phyloP scores from a whole-genome alignment of 2,113 vertebrate genomes.

The Spheniscus mendiculus region DNA sequence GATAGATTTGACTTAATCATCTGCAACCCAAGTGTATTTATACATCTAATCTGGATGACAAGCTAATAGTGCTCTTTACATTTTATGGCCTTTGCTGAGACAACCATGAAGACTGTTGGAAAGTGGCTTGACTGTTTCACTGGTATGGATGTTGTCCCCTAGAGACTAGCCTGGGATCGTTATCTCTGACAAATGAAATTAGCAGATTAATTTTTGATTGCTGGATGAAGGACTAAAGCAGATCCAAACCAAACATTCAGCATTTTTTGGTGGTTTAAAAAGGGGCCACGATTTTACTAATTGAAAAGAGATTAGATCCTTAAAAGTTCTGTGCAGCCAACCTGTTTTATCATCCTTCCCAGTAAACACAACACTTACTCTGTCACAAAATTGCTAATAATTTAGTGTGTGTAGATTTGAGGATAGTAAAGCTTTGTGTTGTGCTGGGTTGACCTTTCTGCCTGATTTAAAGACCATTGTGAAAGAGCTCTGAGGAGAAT shows the following conservation, averaged over 20 bases:
- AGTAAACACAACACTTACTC: background rate
- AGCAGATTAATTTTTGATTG: background rate
- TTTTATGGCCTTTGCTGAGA: background rate
- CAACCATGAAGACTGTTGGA: background rate
- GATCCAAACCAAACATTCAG: background rate
- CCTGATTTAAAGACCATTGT: background rate
- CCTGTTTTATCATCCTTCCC: background rate
- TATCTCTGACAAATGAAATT: background rate
- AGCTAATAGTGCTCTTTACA: background rate
- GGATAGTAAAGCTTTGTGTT: background rate
- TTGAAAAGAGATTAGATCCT: background rate
- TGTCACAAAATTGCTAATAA: background rate
- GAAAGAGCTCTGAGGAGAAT: background rate
- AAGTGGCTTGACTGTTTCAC: background rate
- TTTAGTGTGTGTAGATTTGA: background rate
- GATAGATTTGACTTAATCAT: background rate
- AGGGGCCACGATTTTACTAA: background rate
- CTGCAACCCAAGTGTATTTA: background rate
- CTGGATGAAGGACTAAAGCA: background rate
- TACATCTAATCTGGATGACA: background rate
- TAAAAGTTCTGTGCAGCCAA: background rate
- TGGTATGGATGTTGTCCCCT: background rate
- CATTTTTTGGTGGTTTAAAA: background rate
- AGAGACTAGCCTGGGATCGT: background rate
- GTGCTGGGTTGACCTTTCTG: background rate